These are phyloP conservation scores for Thaumetopoea pityocampa DNA, from an alignment of 1,140 invertebrate genomes.

Conservation along the genomic window DNA sequence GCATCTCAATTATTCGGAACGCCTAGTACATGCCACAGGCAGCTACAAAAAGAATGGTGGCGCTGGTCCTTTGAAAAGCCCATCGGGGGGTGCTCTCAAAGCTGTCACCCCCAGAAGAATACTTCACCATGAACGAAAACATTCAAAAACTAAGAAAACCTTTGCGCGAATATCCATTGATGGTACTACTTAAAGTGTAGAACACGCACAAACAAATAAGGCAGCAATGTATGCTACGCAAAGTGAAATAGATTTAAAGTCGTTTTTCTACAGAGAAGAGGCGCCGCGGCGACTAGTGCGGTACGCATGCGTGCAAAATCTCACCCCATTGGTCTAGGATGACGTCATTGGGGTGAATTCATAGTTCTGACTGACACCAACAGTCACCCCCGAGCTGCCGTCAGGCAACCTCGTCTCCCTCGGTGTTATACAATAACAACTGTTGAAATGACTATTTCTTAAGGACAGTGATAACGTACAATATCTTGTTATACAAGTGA, in stretches of 20 bases:
- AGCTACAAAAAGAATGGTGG: conserved; percentile 61
- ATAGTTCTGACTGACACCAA: conserved; percentile 64
- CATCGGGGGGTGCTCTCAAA: conserved; percentile 60
- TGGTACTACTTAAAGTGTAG: conserved; percentile 14
- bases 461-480: conserved; percentile 42
- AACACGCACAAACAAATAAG: conserved; percentile 31
- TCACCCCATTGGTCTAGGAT: conserved; percentile 68
- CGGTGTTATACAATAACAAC: conserved; percentile 46
- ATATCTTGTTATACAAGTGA: conserved; percentile 21
- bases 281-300: conserved; percentile 55
- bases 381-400: conserved; percentile 61
- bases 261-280: conserved; percentile 36
- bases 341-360: conserved; percentile 72
- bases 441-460: conserved; percentile 32
- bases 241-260: conserved; percentile 20
- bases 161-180: conserved; percentile 26
- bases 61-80: conserved; percentile 66
- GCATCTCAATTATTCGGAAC: conserved; percentile 66
- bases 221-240: conserved; percentile 42
- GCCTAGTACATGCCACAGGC: conserved; percentile 51
- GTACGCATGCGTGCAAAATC: conserved; percentile 56
- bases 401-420: conserved; percentile 39
- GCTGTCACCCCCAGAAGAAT: conserved; percentile 65
- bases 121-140: conserved; percentile 46
- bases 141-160: conserved; percentile 32